Conservation (phyloP, 23 tunicate genomes). For the Oikopleura vanhoeffeni region DNA sequence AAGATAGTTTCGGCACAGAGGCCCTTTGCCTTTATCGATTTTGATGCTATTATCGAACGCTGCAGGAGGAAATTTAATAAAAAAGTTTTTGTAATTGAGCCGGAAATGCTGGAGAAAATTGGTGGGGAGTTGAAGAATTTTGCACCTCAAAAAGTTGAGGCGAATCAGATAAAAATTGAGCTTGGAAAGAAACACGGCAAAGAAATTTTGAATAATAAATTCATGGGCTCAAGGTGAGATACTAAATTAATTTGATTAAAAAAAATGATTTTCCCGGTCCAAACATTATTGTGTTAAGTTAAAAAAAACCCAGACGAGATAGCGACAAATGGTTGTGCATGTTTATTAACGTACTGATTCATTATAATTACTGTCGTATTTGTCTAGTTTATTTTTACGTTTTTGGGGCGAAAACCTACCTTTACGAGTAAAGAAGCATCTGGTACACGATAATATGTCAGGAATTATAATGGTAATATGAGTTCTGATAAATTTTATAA, state of each 20-base stretch:
- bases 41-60: background rate
- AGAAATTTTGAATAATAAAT: background rate
- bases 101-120: background rate
- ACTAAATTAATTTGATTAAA: background rate
- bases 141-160: background rate
- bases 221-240: background rate
- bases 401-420: too few species aligned
- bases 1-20: background rate
- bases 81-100: background rate
- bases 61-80: background rate
- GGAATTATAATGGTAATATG: too few species aligned
- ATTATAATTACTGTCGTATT: too few species aligned
- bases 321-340: too few species aligned
- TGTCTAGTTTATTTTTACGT: too few species aligned
- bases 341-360: too few species aligned
- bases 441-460: too few species aligned
- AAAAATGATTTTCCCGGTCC: too few species aligned
- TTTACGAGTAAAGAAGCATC: too few species aligned
- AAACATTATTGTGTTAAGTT: too few species aligned
- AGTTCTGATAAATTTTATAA: too few species aligned
- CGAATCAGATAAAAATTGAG: background rate
- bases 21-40: constrained; percentile 14
- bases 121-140: background rate
- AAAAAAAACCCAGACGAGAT: too few species aligned
- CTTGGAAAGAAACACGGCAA: background rate